Conservation (phyloP, 2,113 vertebrate genomes). For the Oplegnathus fasciatus region DNA sequence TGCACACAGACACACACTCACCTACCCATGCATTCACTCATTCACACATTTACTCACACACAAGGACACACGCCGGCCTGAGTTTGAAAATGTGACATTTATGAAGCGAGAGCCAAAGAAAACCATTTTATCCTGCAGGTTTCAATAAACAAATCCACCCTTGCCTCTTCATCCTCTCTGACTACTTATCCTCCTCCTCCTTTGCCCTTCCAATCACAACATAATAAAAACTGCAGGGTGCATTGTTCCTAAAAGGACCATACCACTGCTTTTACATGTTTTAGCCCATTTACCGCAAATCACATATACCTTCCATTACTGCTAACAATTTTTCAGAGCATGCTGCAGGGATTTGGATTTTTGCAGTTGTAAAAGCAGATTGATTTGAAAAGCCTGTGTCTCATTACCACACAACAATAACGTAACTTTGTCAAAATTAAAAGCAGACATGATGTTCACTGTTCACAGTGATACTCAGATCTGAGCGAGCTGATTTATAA, state of each 20-base stretch:
- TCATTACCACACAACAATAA: conserved; percentile 67
- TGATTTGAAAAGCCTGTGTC: conserved; percentile 60
- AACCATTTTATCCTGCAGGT: conserved; percentile 70
- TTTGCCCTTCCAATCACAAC: conserved; percentile 54
- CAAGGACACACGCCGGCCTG: conserved; percentile 16
- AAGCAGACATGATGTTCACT: conserved; percentile 57
- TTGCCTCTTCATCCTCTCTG: conserved; percentile 14
- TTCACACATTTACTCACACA: conserved; percentile 20
- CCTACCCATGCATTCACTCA: conserved; percentile 49
- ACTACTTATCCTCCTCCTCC: conserved; percentile 54
- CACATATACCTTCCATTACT: conserved; percentile 45
- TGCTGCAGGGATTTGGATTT: conserved; percentile 40
- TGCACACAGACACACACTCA: conserved; percentile 29
- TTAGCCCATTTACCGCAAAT: conserved; percentile 48
- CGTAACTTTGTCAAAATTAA: conserved; percentile 45
- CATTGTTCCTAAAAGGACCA: conserved; percentile 38
- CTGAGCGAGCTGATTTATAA: conserved; percentile 26
- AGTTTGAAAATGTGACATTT: conserved; percentile 77
- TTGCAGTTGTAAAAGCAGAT: conserved; percentile 44
- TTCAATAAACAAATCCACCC: conserved; percentile 65
- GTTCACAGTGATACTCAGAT: conserved; percentile 25
- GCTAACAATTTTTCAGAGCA: conserved; percentile 45
- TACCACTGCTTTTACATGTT: conserved; percentile 36
- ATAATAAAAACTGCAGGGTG: conserved; percentile 59
- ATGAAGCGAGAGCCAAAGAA: conserved; percentile 79